Percentiles rank a stretch among this genome's conserved stretches.
Conservation (phyloP, 2,888 invertebrate genomes). For the Lutraria lutraria region DNA sequence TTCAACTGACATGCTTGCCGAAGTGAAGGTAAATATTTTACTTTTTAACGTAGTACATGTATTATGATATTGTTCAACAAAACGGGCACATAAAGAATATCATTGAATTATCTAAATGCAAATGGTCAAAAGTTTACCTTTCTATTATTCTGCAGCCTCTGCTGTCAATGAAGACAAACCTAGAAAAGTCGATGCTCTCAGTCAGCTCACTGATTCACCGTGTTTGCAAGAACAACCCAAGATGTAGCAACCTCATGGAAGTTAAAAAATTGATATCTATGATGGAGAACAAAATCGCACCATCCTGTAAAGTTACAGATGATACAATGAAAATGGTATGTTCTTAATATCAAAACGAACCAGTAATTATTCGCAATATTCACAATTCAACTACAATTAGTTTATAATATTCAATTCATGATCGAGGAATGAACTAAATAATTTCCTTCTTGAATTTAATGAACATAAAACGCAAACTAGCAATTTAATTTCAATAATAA, state of each 20-base stretch:
- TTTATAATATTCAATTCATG: neutral
- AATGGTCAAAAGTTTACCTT: neutral
- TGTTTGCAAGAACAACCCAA: constrained; percentile 89
- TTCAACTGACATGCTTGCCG: constrained; percentile 87
- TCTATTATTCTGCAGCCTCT: constrained; percentile 69
- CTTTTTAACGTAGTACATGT: neutral
- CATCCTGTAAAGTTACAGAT: constrained; percentile 74
- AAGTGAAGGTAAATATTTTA: constrained; percentile 84
- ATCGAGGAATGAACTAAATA: neutral
- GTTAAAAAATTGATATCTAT: constrained; percentile 83
- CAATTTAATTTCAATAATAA: neutral
- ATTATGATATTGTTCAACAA: neutral
- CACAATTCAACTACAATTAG: neutral
- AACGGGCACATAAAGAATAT: neutral
- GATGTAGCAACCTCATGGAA: constrained; percentile 83
- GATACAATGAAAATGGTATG: constrained; percentile 68
- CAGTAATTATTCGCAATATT: neutral
- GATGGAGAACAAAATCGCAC: constrained; percentile 72
- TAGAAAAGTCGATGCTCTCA: constrained; percentile 90
- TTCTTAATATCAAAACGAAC: neutral
- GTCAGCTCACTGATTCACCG: constrained; percentile 91
- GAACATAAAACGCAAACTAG: neutral
- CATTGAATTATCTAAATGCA: neutral
- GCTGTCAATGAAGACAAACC: constrained; percentile 84
- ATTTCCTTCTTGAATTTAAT: neutral